Percentiles rank a stretch among this genome's conserved stretches.
Evolutionary conservation across 2,113 vertebrate genomes (phyloP).

Genomic region (Danio rerio): GRCz12tu NC_133183.1:17285501-17286000

Average conservation of each 20-base stretch:
- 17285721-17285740: not conserved
- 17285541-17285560: not conserved
- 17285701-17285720: not conserved
- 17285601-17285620: not conserved
- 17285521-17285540: not conserved
- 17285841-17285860: not conserved
- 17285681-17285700: slow-evolving; percentile 1
- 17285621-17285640: not conserved
- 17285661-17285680: slow-evolving; percentile 15
- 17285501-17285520: not conserved
- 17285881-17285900: not conserved
- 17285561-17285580: not conserved
- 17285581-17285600: not conserved
- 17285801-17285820: not conserved
- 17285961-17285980: not conserved
- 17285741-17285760: not conserved
- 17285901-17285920: not conserved
- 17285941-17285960: not conserved
- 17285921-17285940: not conserved
- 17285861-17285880: not conserved
- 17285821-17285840: slow-evolving; percentile 10
- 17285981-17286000: not conserved
- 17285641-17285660: slow-evolving; percentile 20
- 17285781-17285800: not conserved
- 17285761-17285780: not conserved